Base-by-base conservation (phyloP, 2,113 vertebrate genomes). In the Chaetura pelagica region DNA sequence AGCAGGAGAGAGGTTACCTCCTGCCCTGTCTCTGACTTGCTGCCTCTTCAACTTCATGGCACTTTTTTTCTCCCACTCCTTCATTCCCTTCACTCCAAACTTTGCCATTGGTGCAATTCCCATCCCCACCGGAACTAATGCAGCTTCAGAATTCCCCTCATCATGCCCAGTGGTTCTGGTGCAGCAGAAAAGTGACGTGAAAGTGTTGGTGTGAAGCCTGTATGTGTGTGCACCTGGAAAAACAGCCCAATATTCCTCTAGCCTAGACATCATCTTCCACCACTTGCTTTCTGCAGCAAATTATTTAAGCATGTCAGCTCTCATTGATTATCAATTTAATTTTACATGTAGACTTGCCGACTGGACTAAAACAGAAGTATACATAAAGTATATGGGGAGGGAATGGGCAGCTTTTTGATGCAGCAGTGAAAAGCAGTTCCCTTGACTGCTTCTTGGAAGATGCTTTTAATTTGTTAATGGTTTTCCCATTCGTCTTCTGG, bases 271-370 rank as follows among this genome's bases (percentile, higher is more conserved):
- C 67, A 69, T 79, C 61, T 62, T 40, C 42, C 35, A 77, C 84
- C 68, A 68, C 61, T 95, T 95, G 79, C 76, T 97, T 93, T 92
- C 74, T 90, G 69, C 87, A 90, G 84, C 90, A 95, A 90, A 98
- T 97, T 97, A 97, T 98, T 97, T 97, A 97, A 94, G 42, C 40
- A 49, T 66, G 82, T 96, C 89, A 90, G 58, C 71, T 79, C 75
- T 87, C 96, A 95, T 97, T 97, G 97, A 97, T 97, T 96, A 94
- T 84, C 89, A 62, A 32, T 97, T 93, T 80, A 38, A 88, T 96
- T 97, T 95, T 97, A 89, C 21, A 19, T 89, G 77, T 79, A 64
- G 91, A 61, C 73, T 80, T 22, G 6, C 40, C 64, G 38, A 86
- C 92, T 95, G 93, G 91, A 84, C 89, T 94, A 34, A 87, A 93